Evolutionary conservation across 2,113 vertebrate species (phyloP).

Genomic region (Pardalotus punctatus): DNA sequence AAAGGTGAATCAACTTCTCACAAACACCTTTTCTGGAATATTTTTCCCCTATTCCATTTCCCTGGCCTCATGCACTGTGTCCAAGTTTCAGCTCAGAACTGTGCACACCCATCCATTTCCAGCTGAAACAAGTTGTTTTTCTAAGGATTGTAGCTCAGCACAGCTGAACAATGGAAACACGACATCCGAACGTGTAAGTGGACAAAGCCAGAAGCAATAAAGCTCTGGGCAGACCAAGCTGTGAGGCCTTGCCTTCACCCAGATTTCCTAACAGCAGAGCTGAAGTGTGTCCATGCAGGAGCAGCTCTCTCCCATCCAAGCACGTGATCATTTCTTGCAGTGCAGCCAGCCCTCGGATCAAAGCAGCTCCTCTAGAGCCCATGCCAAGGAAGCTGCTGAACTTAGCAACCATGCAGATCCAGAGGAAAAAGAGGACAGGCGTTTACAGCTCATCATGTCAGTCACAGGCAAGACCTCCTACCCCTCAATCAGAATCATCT

Average conservation of each 20-base stretch:
- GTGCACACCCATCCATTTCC: not conserved
- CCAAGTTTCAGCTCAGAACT: not conserved
- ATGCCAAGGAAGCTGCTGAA: not conserved
- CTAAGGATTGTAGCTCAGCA: not conserved
- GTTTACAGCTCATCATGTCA: not conserved
- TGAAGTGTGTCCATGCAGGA: not conserved
- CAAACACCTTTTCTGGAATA: not conserved
- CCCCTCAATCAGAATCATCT: not conserved
- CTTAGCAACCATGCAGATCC: not conserved
- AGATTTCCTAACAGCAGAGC: no score
- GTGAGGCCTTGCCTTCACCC: not conserved
- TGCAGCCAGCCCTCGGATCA: not conserved
- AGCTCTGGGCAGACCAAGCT: not conserved
- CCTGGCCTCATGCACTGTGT: rapidly evolving
- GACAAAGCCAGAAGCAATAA: not conserved
- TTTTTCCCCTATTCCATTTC: not conserved
- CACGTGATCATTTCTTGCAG: not conserved
- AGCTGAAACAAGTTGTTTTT: slow-evolving; percentile 10
- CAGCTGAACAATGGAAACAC: not conserved
- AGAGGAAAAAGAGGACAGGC: not conserved
- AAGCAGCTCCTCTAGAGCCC: not conserved
- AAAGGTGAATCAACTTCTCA: not conserved
- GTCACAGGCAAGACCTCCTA: not conserved
- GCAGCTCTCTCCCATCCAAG: not conserved
- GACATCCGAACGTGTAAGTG: rapidly evolving